Base-by-base conservation (phyloP, 2,797 vertebrate species). In the Tenualosa ilisha region DNA sequence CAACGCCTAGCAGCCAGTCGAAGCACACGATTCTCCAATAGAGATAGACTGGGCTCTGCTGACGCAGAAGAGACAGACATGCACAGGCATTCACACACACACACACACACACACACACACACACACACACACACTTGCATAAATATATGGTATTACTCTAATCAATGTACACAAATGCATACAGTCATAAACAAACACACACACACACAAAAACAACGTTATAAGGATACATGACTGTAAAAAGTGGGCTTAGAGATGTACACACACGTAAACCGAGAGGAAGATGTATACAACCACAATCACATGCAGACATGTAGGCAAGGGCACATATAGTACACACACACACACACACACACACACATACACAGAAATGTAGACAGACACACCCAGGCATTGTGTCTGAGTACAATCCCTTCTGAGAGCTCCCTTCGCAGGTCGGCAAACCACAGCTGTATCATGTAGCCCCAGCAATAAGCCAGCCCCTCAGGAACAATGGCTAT, bases 21-120 rank as follows among this genome's bases (percentile, higher is more conserved):
- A 20, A 75, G 37, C 68, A 20, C 15, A 75, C 40, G 68, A 43
- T 40, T 75, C 40, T 75, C 68, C 15, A 26, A 75, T 20, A 75
- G 31, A 75, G 37, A 75, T 37, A 40, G 68, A 15, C 6, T 26
- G 63, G 13, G 13, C 31, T 15, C 40, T 37, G 75, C 37, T 43
- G 84, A 90, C 79, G 84, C 88, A 91, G 40, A 17, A 89, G 63
- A 87, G 81, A 87, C 50, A 88, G 81, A 84, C 53, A 82, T 43
- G 68, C n/a, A 59, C 82, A 31, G 63, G 75, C 82, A 79, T 31
- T 43, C 5, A 61, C 31, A 61, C 54, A 84, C 50, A 54, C 40
- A 81, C 75, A 84, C 53, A 56, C 12, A n/a, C 37, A 61, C n/a
- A 59, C 5, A 61, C 31, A 59, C 5, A 61, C 31, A 61, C 54